Base-by-base conservation (phyloP, 2,113 vertebrate species). In the Myotis davidii region DNA sequence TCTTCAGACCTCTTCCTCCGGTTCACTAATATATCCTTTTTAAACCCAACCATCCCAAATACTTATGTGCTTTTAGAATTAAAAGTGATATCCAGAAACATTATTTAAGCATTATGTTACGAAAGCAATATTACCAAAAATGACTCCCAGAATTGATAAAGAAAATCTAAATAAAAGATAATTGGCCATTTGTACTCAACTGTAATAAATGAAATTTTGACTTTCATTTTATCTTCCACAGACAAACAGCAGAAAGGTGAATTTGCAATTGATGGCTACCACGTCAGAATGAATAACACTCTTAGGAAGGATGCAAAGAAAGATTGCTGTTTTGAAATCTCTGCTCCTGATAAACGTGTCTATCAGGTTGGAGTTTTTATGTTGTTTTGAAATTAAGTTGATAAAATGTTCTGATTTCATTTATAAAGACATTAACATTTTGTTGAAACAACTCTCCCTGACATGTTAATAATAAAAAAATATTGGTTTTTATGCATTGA, bases 171-270 rank as follows among this genome's bases (percentile, higher is more conserved):
- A 94, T 98, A 98, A 97, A 95, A 32, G 85, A 97, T 97, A 97
- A 97, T 97, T 91, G 90, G 92, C 91, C 69, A 83, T 94, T 98
- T 97, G 74, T 69, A 0, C 96, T 97, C 89, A 78, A 70, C 32
- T 93, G 50, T 95, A 97, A 93, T 94, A 98, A 98, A 97, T 97
- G 94, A 98, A 98, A 92, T 95, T 97, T 97, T 97, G 97, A 98
- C 97, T 98, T 98, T 97, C 89, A 59, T 92, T 98, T 97, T 98
- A 92, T 98, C 97, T 97, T 94, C 95, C 86, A 97, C 98, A 99
- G 99, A 99, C 98, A 99, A 99, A 98, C 99, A 99, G 97, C 99
- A 99, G 98, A 99, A 99, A 98, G 99, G 99, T 72, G 99, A 99
- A 98, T 99, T 99, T 98, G 98, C 98, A 94, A 99, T 99, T 78